A percentile compares a stretch with the other conserved stretches of the same genome.
Evolutionary conservation across 2,113 vertebrate species (phyloP).

Genomic region (Vulpes ferrilata): DNA sequence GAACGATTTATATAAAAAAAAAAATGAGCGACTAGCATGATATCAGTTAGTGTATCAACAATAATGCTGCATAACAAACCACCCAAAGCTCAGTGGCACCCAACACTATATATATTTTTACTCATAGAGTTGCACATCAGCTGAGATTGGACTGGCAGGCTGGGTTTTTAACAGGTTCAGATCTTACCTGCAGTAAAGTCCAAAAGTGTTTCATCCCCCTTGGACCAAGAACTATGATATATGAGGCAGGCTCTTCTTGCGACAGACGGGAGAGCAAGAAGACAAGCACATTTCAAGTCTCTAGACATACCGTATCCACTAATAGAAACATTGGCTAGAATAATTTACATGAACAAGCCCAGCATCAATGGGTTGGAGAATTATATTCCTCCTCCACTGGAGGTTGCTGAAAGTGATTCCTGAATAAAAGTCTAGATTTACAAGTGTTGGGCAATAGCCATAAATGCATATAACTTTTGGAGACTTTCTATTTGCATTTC

Average conservation of each 20-base stretch:
- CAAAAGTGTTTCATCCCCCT: background rate
- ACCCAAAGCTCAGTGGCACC: background rate
- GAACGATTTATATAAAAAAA: background rate
- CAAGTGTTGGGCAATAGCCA: background rate
- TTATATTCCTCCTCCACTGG: background rate
- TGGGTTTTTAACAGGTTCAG: background rate
- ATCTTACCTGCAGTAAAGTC: background rate
- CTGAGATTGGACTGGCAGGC: background rate
- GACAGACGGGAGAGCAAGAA: background rate
- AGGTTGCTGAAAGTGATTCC: background rate
- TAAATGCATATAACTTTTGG: background rate
- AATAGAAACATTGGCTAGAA: background rate
- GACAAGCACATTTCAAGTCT: background rate
- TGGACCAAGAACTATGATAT: background rate
- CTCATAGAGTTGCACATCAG: background rate
- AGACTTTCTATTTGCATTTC: background rate
- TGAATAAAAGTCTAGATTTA: background rate
- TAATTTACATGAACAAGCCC: background rate
- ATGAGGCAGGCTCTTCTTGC: background rate
- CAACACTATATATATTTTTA: background rate
- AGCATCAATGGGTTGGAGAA: background rate
- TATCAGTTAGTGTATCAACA: background rate
- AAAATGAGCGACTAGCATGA: background rate
- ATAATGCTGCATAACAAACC: background rate
- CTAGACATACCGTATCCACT: fast-evolving